Evolutionary conservation across 30 jellyfish, hydroid and myxozoan genomes (phyloP).

Genomic region (Haliclystus octoradiatus): DNA sequence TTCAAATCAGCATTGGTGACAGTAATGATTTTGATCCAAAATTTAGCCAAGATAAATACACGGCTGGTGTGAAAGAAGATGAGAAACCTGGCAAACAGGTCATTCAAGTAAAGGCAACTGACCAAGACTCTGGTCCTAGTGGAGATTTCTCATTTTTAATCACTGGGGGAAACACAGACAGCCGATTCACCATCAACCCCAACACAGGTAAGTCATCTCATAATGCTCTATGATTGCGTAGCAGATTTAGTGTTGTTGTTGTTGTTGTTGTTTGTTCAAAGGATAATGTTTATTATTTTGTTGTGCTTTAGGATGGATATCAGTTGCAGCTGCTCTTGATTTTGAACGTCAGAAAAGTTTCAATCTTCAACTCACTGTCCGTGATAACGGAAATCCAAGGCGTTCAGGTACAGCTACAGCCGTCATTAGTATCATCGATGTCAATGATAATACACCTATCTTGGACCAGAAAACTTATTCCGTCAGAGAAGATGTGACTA

Average conservation of each 20-base stretch:
- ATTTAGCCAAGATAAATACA: constrained; percentile 17
- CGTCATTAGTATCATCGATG: constrained; percentile 16
- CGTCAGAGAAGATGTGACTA: not conserved
- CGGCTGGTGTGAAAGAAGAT: constrained; percentile 16
- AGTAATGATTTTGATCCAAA: constrained; percentile 34
- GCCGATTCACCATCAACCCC: constrained; percentile 1
- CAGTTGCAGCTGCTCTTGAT: constrained; percentile 9
- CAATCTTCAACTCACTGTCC: constrained; percentile 18
- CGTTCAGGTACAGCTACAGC: constrained; percentile 19
- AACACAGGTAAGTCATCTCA: not conserved
- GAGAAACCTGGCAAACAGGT: constrained; percentile 10
- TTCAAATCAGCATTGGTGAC: constrained; percentile 18
- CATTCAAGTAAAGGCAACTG: constrained; percentile 35
- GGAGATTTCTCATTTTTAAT: constrained; percentile 3
- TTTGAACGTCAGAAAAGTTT: constrained; percentile 8
- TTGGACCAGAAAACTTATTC: not conserved
- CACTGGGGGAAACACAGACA: constrained; percentile 20
- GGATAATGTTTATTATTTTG: not conserved
- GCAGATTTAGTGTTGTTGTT: not conserved
- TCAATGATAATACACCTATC: constrained; percentile 36
- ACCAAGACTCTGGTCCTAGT: constrained; percentile 7
- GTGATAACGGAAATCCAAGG: constrained; percentile 37
- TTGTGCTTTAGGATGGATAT: not conserved
- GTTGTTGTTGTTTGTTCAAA: not conserved
- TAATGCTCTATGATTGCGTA: not conserved